Conservation (phyloP, 2,113 vertebrate species). For the Halichoerus grypus region DNA sequence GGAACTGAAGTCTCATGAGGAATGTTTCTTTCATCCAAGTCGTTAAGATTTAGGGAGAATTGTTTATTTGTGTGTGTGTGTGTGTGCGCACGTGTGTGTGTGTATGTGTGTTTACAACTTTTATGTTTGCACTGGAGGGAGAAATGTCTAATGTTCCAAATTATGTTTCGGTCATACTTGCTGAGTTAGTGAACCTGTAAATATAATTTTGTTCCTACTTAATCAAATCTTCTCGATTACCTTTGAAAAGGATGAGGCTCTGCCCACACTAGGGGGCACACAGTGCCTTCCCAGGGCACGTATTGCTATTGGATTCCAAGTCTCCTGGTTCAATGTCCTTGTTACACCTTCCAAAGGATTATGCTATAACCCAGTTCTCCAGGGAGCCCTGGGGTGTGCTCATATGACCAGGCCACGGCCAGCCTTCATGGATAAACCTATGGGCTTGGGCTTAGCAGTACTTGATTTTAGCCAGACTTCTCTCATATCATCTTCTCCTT, state of each 20-base stretch:
- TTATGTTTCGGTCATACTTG: not conserved
- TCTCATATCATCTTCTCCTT: not conserved
- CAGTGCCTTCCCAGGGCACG: rapidly evolving
- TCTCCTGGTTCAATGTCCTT: not conserved
- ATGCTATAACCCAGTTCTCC: not conserved
- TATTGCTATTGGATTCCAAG: rapidly evolving
- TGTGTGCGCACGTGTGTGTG: not conserved
- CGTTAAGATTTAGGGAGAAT: not conserved
- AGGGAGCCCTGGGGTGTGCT: not conserved
- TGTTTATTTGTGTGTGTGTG: not conserved
- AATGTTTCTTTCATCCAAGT: not conserved
- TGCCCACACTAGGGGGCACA: rapidly evolving
- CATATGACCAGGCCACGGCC: not conserved
- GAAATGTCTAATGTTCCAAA: not conserved
- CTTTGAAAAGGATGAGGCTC: not conserved
- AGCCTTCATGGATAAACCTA: not conserved
- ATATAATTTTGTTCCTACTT: not conserved
- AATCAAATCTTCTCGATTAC: not conserved
- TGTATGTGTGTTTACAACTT: not conserved
- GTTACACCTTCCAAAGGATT: too few species aligned
- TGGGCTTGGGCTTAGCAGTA: not conserved
- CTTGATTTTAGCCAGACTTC: not conserved
- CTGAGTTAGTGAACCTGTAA: slow-evolving; percentile 2
- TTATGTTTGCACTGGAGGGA: not conserved
- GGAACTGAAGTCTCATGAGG: not conserved